These are phyloP conservation scores for Mesocricetus auratus DNA, from an alignment of 2,113 vertebrate species.

Conservation along the genomic window DNA sequence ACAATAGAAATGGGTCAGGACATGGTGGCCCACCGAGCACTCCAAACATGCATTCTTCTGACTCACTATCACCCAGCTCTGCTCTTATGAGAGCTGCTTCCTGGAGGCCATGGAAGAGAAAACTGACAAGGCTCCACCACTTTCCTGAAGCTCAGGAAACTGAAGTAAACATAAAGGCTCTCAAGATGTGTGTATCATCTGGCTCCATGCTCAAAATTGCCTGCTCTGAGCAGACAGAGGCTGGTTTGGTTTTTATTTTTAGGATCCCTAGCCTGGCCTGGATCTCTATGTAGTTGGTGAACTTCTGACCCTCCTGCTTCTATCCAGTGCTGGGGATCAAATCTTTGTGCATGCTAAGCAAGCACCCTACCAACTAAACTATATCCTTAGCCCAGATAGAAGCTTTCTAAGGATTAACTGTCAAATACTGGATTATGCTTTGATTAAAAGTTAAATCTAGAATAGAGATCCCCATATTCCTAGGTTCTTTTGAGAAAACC, in stretches of 20 bases:
- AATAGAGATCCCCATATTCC: constrained; percentile 29
- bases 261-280: neutral
- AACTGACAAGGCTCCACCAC: neutral
- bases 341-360: neutral
- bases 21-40: constrained; percentile 24
- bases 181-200: constrained; percentile 19
- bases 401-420: constrained; percentile 59
- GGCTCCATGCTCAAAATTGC: neutral
- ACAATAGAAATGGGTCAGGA: constrained; percentile 75
- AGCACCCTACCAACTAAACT: neutral
- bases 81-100: constrained; percentile 41
- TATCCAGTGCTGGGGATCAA: neutral
- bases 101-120: neutral
- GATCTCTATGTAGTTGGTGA: neutral
- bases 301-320: neutral
- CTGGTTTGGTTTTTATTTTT: neutral
- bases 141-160: neutral
- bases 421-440: neutral
- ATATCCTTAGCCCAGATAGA: neutral
- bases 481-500: constrained; percentile 46
- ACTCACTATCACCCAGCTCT: constrained; percentile 43
- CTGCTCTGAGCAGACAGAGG: neutral
- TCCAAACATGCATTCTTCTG: constrained; percentile 50
- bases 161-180: constrained; percentile 18
- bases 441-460: constrained; percentile 60